These are phyloP conservation scores for Tetragonula clypearis DNA, from an alignment of 1,140 invertebrate species.

Conservation along the genomic window DNA sequence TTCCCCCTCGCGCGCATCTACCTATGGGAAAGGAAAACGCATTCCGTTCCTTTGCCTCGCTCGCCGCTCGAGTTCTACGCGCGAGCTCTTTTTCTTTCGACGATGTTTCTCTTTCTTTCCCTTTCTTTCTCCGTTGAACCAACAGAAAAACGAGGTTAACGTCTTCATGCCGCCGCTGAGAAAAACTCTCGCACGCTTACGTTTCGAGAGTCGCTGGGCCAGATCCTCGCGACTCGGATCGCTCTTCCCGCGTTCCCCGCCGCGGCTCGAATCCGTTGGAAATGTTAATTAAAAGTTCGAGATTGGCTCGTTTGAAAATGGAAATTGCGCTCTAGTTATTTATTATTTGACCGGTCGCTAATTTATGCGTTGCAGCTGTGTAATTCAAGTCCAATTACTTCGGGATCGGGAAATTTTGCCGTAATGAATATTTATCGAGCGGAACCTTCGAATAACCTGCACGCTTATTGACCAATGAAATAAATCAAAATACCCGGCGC, in stretches of 20 bases:
- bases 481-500: conserved; percentile 10
- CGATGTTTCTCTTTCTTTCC: background rate
- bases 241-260: background rate
- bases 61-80: background rate
- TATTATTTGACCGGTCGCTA: conserved; percentile 30
- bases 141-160: background rate
- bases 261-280: background rate
- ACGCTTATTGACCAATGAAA: conserved; percentile 4
- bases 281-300: conserved; percentile 38
- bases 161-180: conserved; percentile 2
- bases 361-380: conserved; percentile 38
- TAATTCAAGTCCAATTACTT: conserved; percentile 44
- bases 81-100: background rate
- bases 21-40: conserved; percentile 37
- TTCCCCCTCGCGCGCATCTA: background rate
- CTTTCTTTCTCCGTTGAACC: background rate
- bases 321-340: conserved; percentile 35
- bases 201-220: conserved; percentile 2
- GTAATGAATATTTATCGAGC: conserved; percentile 53
- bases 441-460: conserved; percentile 20
- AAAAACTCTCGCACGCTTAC: background rate
- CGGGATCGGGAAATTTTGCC: conserved; percentile 42
- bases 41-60: background rate
- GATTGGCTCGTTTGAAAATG: background rate
- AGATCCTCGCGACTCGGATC: background rate